phyloP scores from a whole-genome alignment of 2,113 vertebrate genomes.

The Sinocyclocheilus rhinocerous region DNA sequence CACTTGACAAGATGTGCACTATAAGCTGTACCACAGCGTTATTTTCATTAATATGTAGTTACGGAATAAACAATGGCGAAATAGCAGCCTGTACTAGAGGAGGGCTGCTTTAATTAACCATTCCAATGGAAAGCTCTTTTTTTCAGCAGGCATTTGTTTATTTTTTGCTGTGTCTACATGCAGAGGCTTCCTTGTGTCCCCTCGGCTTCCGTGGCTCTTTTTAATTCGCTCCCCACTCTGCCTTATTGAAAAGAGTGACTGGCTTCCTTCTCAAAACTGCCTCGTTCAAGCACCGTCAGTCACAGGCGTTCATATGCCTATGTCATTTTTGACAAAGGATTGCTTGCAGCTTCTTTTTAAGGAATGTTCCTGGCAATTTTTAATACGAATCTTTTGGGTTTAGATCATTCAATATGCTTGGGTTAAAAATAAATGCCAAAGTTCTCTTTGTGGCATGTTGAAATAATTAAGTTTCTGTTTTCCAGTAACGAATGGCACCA shows the following conservation, averaged over 20 bases:
- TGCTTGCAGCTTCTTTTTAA: neutral
- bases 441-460: neutral
- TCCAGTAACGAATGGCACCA: slow-evolving; percentile 96
- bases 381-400: neutral
- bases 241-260: slow-evolving; percentile 78
- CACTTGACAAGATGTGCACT: slow-evolving; percentile 5
- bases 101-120: slow-evolving; percentile 75
- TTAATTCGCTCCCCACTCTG: slow-evolving; percentile 66
- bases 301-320: neutral
- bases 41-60: slow-evolving; percentile 24
- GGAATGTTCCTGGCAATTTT: slow-evolving; percentile 17
- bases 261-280: slow-evolving; percentile 50
- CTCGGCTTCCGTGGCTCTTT: slow-evolving; percentile 63
- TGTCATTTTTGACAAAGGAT: slow-evolving; percentile 34
- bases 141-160: slow-evolving; percentile 72
- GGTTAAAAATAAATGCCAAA: neutral
- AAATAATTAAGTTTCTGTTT: slow-evolving; percentile 37
- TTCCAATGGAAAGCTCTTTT: slow-evolving; percentile 75
- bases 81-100: slow-evolving; percentile 55
- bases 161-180: slow-evolving; percentile 71
- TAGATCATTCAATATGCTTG: neutral
- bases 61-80: slow-evolving; percentile 41
- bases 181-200: slow-evolving; percentile 70
- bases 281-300: slow-evolving; percentile 23
- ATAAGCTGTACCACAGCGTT: neutral